These are phyloP conservation scores for Holocentrus rufus DNA, from an alignment of 2,797 vertebrate species.

Conservation along the genomic window DNA sequence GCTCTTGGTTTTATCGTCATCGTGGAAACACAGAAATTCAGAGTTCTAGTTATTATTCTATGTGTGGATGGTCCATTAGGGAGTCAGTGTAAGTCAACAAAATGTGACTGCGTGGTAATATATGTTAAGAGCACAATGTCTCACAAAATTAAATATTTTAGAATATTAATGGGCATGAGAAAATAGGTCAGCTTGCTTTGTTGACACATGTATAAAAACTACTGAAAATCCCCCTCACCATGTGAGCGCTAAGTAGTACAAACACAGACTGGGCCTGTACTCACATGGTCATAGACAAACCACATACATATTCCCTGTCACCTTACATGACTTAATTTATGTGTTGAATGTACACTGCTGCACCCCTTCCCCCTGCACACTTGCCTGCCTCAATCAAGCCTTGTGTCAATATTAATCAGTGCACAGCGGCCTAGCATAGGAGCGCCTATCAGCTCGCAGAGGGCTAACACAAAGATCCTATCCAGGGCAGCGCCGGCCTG, in stretches of 20 bases:
- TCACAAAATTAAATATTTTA: not conserved
- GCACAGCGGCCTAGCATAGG: slow-evolving; percentile 25
- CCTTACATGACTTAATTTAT: slow-evolving; percentile 31
- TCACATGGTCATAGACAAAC: slow-evolving; percentile 29
- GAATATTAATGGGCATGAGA: not conserved
- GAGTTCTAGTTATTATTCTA: too few species aligned
- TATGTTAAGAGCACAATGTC: not conserved
- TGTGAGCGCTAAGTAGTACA: slow-evolving; percentile 13
- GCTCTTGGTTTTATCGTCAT: too few species aligned
- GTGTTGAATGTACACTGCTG: slow-evolving; percentile 20
- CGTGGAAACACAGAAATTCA: too few species aligned
- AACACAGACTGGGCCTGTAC: slow-evolving; percentile 3
- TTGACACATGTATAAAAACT: not conserved
- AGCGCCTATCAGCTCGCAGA: slow-evolving; percentile 61
- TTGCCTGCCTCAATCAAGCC: slow-evolving; percentile 57
- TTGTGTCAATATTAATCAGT: slow-evolving; percentile 71
- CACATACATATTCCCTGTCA: slow-evolving; percentile 29
- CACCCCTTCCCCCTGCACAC: slow-evolving; percentile 34
- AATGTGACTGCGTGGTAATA: not conserved
- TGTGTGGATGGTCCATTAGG: not conserved
- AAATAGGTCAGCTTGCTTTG: not conserved
- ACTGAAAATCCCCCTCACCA: not conserved
- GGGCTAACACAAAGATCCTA: slow-evolving; percentile 64
- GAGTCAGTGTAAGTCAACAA: not conserved
- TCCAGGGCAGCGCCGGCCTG: slow-evolving; percentile 70